Evolutionary conservation across 2,797 vertebrate species (phyloP).

Genomic region (Alauda arvensis): DNA sequence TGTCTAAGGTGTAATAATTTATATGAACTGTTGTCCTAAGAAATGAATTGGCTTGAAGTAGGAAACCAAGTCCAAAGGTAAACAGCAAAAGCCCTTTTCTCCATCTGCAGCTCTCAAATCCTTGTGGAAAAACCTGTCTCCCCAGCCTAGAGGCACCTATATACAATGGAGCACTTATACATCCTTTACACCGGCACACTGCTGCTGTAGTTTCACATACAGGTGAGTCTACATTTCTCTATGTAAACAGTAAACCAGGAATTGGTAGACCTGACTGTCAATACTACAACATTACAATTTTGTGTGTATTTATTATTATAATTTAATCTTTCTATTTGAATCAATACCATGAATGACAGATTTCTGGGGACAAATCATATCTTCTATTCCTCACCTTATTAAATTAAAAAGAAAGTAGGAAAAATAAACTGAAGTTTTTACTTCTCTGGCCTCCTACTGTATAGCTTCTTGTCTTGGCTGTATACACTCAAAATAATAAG

Average conservation of each 20-base stretch:
- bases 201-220: background rate
- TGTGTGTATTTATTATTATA: background rate
- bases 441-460: background rate
- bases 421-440: background rate
- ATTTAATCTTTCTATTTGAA: background rate
- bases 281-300: background rate
- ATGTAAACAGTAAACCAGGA: background rate
- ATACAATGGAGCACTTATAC: fast-evolving
- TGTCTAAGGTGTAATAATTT: background rate
- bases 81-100: background rate
- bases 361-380: fast-evolving
- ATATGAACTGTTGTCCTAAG: background rate
- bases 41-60: background rate
- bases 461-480: background rate
- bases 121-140: background rate
- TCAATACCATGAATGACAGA: background rate
- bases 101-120: background rate
- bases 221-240: background rate
- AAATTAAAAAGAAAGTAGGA: background rate
- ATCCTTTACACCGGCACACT: background rate
- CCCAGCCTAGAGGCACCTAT: background rate
- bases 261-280: background rate
- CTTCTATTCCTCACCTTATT: background rate
- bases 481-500: background rate
- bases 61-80: background rate